phyloP scores from a whole-genome alignment of 2,888 invertebrate genomes.

The Fragum sueziense region DNA sequence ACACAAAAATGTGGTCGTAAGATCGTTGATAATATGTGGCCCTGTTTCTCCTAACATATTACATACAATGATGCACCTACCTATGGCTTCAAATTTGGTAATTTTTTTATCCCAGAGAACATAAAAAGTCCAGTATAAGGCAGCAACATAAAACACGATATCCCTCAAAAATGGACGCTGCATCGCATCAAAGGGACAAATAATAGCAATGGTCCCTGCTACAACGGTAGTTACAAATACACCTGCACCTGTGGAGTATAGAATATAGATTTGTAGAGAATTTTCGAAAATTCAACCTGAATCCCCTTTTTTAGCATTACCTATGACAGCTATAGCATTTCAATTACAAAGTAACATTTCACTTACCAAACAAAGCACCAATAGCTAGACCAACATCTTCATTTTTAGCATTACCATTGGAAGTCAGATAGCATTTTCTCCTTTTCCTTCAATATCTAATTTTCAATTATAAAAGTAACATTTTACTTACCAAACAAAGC shows the following conservation, averaged over 20 bases:
- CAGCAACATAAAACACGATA: conserved; percentile 83
- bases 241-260: conserved; percentile 84
- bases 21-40: too few relatives aligned
- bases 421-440: conserved; percentile 87
- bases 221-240: conserved; percentile 86
- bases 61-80: too few relatives aligned
- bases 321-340: conserved; percentile 28
- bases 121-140: conserved; percentile 84
- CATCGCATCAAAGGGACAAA: conserved; percentile 85
- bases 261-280: neutral
- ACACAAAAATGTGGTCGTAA: too few relatives aligned
- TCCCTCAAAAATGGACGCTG: conserved; percentile 84
- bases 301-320: conserved; percentile 79
- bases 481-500: conserved; percentile 78
- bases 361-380: conserved; percentile 81
- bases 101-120: conserved; percentile 83
- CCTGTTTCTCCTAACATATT: too few relatives aligned
- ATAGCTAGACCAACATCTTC: conserved; percentile 81
- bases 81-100: conserved; percentile 83
- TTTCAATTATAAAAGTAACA: conserved; percentile 87
- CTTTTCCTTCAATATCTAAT: too few relatives aligned
- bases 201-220: conserved; percentile 85
- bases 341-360: too few relatives aligned
- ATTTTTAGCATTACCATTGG: conserved; percentile 71
- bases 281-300: too few relatives aligned